These are phyloP conservation scores for Leuctra nigra DNA, from an alignment of 2,888 invertebrate species.

Conservation along the genomic window DNA sequence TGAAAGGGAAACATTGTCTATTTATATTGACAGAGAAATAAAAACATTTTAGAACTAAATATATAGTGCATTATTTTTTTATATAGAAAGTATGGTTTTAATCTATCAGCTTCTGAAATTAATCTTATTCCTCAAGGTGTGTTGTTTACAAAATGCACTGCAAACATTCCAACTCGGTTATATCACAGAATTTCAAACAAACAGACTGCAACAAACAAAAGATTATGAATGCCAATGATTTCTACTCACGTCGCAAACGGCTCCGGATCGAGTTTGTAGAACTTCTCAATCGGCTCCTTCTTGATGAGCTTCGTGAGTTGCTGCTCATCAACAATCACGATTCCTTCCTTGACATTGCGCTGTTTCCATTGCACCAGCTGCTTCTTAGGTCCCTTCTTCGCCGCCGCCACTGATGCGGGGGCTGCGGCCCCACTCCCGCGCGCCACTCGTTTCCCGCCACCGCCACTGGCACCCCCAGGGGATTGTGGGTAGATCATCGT, in stretches of 20 bases:
- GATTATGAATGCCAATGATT: not conserved
- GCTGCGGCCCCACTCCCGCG: not conserved
- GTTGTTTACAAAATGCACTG: too few species aligned
- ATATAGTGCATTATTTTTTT: too few species aligned
- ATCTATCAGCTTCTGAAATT: too few species aligned
- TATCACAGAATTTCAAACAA: too few species aligned
- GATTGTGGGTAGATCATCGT: conserved; percentile 20
- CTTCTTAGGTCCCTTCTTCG: conserved; percentile 1
- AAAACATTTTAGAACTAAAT: too few species aligned
- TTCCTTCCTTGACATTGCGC: conserved; percentile 43
- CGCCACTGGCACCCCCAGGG: not conserved
- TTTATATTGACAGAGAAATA: too few species aligned
- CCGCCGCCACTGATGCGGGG: conserved; percentile 20
- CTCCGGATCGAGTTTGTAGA: conserved; percentile 45
- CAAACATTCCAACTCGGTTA: too few species aligned
- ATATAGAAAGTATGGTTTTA: too few species aligned
- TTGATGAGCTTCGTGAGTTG: conserved; percentile 44
- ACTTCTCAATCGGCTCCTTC: conserved; percentile 45
- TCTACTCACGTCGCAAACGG: conserved; percentile 45
- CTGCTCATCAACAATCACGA: conserved; percentile 43
- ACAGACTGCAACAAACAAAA: not conserved
- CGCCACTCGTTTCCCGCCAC: conserved; percentile 7
- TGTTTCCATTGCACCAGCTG: conserved; percentile 43
- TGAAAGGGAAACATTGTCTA: too few species aligned
- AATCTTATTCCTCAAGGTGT: too few species aligned